Evolutionary conservation across 2,888 invertebrate species (phyloP).

Genomic region (Acanthosepion lycidas): DNA sequence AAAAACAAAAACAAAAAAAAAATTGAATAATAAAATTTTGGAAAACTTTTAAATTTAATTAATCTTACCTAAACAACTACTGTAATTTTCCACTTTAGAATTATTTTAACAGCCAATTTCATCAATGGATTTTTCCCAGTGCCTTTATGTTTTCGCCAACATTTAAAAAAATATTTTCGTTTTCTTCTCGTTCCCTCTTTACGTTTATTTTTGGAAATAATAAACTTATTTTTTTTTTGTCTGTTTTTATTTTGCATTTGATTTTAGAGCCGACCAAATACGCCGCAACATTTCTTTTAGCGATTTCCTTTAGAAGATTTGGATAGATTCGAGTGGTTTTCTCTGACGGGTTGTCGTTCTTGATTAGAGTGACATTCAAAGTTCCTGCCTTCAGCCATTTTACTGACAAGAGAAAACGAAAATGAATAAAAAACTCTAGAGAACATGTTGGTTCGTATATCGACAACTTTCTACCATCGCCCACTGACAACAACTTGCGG

Average conservation of each 20-base stretch:
- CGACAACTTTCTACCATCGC: background rate
- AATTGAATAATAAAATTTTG: no score
- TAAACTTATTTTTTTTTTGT: background rate
- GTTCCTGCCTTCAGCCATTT: background rate
- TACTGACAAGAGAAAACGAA: background rate
- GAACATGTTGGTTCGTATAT: background rate
- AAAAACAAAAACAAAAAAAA: no score
- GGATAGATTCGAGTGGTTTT: slow-evolving; percentile 7
- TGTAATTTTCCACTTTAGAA: no score
- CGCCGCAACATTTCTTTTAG: background rate
- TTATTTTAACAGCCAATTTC: background rate
- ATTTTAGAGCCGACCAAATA: background rate
- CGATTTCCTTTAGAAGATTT: background rate
- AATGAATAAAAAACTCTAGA: background rate
- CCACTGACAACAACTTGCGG: background rate
- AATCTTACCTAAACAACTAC: no score
- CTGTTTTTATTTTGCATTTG: background rate
- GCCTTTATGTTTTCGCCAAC: background rate
- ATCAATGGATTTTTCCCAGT: background rate
- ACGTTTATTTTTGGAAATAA: background rate
- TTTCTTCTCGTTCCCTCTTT: background rate
- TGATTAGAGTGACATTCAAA: background rate
- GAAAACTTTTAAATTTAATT: no score
- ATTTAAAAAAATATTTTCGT: background rate
- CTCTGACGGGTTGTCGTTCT: slow-evolving; percentile 1